Evolutionary conservation across 2,797 vertebrate genomes (phyloP), one percentile per base, ranked within the genome.

Genomic region (Cuniculus paca): DNA sequence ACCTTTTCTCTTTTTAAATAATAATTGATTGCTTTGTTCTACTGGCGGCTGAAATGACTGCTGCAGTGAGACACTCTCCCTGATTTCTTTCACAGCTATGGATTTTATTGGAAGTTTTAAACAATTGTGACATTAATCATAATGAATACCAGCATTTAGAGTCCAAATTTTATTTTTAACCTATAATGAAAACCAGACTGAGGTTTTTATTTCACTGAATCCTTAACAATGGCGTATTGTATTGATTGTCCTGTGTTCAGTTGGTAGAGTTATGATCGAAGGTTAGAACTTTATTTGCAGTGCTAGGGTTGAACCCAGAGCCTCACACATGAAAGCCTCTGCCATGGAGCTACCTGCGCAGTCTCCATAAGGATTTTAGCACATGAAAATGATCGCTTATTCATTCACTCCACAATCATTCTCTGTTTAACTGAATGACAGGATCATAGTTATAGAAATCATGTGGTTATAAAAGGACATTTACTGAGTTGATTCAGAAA

Each of bases 401-500:
- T 31, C 16, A 79, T 45, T 93, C 48, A 79, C n/a, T 83, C 19
- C 48, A 50, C 7, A 79, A 39, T 84, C 4, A 79, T 72, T 88
- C 42, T 65, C 65, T 70, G 9, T 20, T 94, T 82, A 84, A 79
- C 31, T 52, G 84, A 48, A 17, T 36, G 19, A 36, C 48, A 45
- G 10, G 10, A 31, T n/a, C 14, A 12, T 17, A 58, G 22, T 77
- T 42, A 50, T 6, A 39, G 20, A 74, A 84, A 60, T 26, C 7
- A 45, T 13, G 34, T n/a, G 36, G 5, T 58, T 83, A 31, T 90
- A 58, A 82, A 77, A 74, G 50, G 39, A 45, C 48, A 60, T 87
- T 48, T 58, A 65, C 20, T 89, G 60, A 45, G n/a, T 74, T 84
- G 42, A 84, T 68, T 84, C 52, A 87, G 20, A 81, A 95, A 70